phyloP scores from a whole-genome alignment of 64 coral and sea anemone genomes.

The Anthopleura sola region DNA sequence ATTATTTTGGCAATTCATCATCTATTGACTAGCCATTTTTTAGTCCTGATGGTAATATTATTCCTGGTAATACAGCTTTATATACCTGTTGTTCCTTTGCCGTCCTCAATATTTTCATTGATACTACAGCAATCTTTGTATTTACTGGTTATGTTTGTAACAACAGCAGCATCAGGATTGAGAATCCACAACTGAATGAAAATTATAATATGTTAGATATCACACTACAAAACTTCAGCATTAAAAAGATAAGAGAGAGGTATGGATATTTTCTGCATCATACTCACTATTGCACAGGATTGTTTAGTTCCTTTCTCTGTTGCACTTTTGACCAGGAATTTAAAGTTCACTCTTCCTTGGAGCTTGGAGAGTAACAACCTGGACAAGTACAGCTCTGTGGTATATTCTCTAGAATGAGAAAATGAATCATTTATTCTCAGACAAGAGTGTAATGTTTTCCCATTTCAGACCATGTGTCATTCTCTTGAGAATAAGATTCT shows the following conservation, averaged over 20 bases:
- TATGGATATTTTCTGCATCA: neutral
- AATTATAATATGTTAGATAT: neutral
- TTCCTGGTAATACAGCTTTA: neutral
- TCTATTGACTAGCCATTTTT: no score
- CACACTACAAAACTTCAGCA: neutral
- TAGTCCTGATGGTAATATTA: no score
- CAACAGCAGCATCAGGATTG: slow-evolving; percentile 44
- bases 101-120: neutral
- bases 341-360: slow-evolving; percentile 46
- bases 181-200: slow-evolving; percentile 51
- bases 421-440: neutral
- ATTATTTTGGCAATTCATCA: no score
- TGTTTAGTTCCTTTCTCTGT: neutral
- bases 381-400: slow-evolving; percentile 31
- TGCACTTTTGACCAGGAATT: slow-evolving; percentile 18
- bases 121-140: neutral
- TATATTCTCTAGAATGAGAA: slow-evolving; percentile 24
- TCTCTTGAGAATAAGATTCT: no score
- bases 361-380: slow-evolving; percentile 31
- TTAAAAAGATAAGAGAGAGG: neutral
- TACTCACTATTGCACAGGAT: neutral
- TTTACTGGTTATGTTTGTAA: slow-evolving; percentile 40
- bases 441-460: no score
- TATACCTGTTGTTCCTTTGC: neutral
- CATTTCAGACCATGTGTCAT: no score